Conservation (phyloP, 2,888 invertebrate genomes). For the Melanophora roralis region DNA sequence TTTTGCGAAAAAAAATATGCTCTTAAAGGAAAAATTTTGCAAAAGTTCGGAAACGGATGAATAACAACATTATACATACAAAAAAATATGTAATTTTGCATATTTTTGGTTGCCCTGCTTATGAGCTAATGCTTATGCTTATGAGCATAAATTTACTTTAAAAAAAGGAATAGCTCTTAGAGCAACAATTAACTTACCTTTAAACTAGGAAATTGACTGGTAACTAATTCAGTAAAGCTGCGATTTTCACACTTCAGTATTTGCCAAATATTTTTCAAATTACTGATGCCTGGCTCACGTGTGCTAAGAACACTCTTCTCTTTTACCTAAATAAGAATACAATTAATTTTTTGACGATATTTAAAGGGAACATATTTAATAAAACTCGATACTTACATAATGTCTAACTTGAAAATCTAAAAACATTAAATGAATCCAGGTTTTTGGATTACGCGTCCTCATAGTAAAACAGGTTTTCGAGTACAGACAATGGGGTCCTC, state of each 20-base stretch:
- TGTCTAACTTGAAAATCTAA: conserved; percentile 87
- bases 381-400: conserved; percentile 74
- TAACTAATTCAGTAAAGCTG: conserved; percentile 92
- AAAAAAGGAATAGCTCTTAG: no score
- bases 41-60: no score
- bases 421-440: conserved; percentile 98
- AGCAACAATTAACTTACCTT: conserved; percentile 79
- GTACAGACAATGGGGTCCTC: conserved; percentile 91
- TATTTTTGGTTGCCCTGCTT: no score
- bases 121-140: no score
- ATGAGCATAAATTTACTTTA: no score
- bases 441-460: conserved; percentile 88
- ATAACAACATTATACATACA: no score
- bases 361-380: neutral
- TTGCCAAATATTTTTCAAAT: conserved; percentile 95
- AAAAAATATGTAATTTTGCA: no score
- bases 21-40: no score
- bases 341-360: neutral
- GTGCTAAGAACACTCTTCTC: conserved; percentile 88
- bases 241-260: conserved; percentile 93
- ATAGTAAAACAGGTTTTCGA: conserved; percentile 87
- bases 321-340: conserved; percentile 79
- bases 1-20: no score
- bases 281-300: conserved; percentile 88
- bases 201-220: conserved; percentile 93